These are phyloP conservation scores for Hiodon alosoides DNA, from an alignment of 2,113 vertebrate species.

Conservation along the genomic window DNA sequence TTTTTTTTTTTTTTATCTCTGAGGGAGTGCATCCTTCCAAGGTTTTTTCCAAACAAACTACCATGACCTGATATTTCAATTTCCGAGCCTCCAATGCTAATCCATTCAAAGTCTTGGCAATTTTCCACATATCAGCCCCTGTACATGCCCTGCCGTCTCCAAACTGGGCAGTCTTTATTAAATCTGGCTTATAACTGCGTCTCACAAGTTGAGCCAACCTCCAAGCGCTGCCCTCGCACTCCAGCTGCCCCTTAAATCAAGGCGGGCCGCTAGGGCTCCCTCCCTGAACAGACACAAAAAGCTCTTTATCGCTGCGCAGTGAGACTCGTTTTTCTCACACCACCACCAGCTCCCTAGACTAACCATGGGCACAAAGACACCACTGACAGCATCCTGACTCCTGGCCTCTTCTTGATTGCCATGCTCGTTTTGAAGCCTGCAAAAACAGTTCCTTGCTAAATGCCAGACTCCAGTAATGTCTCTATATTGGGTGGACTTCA, in stretches of 20 bases:
- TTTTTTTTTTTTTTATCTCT: neutral
- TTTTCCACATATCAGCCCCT: neutral
- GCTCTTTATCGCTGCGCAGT: neutral
- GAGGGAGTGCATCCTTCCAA: neutral
- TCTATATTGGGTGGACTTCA: neutral
- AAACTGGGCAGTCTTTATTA: neutral
- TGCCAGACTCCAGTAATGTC: neutral
- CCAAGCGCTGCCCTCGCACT: neutral
- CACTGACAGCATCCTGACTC: neutral
- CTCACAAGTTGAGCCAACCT: neutral
- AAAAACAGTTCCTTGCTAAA: neutral
- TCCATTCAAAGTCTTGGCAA: neutral
- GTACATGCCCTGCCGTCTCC: neutral
- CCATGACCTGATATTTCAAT: neutral
- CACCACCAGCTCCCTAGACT: constrained; percentile 1
- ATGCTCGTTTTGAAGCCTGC: neutral
- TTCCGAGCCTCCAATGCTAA: neutral
- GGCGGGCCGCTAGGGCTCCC: neutral
- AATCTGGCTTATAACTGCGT: neutral
- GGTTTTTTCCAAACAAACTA: neutral
- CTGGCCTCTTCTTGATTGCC: constrained; percentile 11
- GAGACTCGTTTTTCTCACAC: neutral
- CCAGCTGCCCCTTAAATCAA: constrained; percentile 9
- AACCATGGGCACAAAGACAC: constrained; percentile 14
- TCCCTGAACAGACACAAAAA: constrained; percentile 9